A percentile compares a stretch with the other conserved stretches of the same genome.
phyloP scores from a whole-genome alignment of 2,113 vertebrate species.

The Zingel zingel region DNA sequence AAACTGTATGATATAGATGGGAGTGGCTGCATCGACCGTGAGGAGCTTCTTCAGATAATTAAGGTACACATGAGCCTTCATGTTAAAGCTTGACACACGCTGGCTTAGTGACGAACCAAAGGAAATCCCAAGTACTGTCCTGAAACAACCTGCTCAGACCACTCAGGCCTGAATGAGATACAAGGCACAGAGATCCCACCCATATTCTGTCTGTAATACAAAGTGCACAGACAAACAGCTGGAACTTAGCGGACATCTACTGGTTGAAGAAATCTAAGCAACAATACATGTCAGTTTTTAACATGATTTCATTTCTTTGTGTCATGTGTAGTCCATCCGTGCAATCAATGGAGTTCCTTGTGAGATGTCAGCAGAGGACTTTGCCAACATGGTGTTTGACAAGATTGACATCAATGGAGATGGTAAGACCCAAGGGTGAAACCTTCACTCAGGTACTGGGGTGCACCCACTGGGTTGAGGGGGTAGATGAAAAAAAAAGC shows the following conservation, averaged over 20 bases:
- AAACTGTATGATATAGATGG: slow-evolving; percentile 89
- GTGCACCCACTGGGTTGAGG: background rate
- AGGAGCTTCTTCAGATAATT: slow-evolving; percentile 88
- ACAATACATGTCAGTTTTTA: too few relatives aligned
- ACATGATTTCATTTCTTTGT: background rate
- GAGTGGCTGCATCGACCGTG: slow-evolving; percentile 88
- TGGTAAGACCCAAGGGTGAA: slow-evolving; percentile 73
- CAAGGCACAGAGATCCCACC: background rate
- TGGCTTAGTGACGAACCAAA: background rate
- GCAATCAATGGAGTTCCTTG: slow-evolving; percentile 83
- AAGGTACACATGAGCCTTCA: slow-evolving; percentile 74
- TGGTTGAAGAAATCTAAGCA: slow-evolving; percentile 39
- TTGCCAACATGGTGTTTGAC: slow-evolving; percentile 87
- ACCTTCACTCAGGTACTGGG: background rate
- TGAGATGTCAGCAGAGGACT: slow-evolving; percentile 84
- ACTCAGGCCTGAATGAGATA: background rate
- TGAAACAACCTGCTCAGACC: slow-evolving; percentile 11
- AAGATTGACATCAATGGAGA: slow-evolving; percentile 88
- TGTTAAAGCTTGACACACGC: background rate
- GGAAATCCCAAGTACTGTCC: slow-evolving; percentile 10
- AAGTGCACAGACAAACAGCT: background rate
- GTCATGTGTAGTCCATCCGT: slow-evolving; percentile 81
- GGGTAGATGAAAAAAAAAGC: background rate
- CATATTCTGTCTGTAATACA: background rate
- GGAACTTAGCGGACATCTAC: slow-evolving; percentile 63